Percentiles rank a stretch among this genome's conserved stretches.
These are phyloP conservation scores for Drosophila ustulata DNA, from an alignment of 2,888 invertebrate genomes.

Conservation along the genomic window DNA sequence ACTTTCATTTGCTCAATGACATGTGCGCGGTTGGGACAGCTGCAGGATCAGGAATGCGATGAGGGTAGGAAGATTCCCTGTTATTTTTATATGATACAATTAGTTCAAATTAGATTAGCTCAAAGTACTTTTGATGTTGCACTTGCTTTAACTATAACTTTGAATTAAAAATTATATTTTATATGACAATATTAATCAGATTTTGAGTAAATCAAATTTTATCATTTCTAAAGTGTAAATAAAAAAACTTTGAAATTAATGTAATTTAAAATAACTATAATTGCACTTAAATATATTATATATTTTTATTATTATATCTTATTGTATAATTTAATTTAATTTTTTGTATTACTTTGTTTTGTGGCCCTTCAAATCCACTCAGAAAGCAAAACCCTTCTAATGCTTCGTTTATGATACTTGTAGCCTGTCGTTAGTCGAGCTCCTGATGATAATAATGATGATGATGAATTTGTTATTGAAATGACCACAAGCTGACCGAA, in stretches of 20 bases:
- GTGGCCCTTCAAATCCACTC: neutral
- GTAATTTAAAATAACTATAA: too few relatives aligned
- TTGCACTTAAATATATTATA: too few relatives aligned
- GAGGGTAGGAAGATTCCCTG: neutral
- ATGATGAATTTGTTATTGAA: conserved; percentile 68
- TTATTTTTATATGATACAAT: conserved; percentile 11
- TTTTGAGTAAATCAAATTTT: too few relatives aligned
- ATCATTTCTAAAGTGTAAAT: too few relatives aligned
- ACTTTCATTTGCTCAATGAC: conserved; percentile 22
- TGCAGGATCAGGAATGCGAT: conserved; percentile 27
- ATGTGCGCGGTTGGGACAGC: conserved; percentile 38
- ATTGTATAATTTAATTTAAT: neutral
- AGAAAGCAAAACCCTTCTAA: neutral
- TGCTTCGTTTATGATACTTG: conserved; percentile 13
- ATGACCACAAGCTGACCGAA: conserved; percentile 61
- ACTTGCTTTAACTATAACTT: neutral
- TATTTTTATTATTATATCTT: too few relatives aligned
- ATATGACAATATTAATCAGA: neutral
- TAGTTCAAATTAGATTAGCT: conserved; percentile 12
- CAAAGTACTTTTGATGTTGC: neutral
- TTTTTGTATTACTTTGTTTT: neutral
- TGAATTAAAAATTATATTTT: neutral
- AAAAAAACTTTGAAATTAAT: too few relatives aligned
- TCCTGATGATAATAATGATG: conserved; percentile 27
- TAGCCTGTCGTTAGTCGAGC: conserved; percentile 24